Evolutionary conservation across 2,797 vertebrate species (phyloP).

Genomic region (Nyctalus aviator): DNA sequence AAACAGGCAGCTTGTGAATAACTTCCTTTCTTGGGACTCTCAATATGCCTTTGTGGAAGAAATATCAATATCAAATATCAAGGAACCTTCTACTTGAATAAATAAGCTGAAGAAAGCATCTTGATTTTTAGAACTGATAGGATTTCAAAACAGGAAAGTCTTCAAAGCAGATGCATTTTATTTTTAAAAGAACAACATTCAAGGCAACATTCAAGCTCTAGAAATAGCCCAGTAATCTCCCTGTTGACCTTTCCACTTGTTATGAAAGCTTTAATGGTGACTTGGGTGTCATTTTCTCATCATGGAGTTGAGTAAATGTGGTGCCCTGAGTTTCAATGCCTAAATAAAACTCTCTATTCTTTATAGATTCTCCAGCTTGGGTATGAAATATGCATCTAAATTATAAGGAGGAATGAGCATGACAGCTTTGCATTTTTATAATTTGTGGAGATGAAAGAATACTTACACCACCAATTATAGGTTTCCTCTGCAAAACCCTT

Average conservation of each 20-base stretch:
- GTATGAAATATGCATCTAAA: background rate
- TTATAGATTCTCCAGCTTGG: background rate
- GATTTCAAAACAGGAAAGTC: constrained; percentile 76
- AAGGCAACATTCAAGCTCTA: background rate
- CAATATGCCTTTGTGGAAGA: constrained; percentile 60
- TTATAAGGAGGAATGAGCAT: background rate
- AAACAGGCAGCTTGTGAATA: constrained; percentile 18
- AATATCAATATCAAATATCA: constrained; percentile 49
- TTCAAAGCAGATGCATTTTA: constrained; percentile 66
- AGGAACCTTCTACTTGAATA: constrained; percentile 55
- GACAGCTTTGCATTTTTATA: background rate
- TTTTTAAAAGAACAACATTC: background rate
- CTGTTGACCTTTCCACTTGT: constrained; percentile 36
- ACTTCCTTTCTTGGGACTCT: constrained; percentile 20
- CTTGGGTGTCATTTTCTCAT: background rate
- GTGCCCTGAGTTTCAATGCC: background rate
- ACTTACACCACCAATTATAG: background rate
- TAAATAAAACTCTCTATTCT: background rate
- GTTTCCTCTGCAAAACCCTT: background rate
- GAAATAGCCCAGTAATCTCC: constrained; percentile 26
- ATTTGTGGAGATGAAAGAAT: background rate
- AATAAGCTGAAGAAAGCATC: constrained; percentile 68
- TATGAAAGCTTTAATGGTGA: background rate
- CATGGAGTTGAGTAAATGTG: background rate
- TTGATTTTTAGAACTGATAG: constrained; percentile 65